phyloP scores from a whole-genome alignment of 2,797 vertebrate genomes.

The Sebastes oblongus region DNA sequence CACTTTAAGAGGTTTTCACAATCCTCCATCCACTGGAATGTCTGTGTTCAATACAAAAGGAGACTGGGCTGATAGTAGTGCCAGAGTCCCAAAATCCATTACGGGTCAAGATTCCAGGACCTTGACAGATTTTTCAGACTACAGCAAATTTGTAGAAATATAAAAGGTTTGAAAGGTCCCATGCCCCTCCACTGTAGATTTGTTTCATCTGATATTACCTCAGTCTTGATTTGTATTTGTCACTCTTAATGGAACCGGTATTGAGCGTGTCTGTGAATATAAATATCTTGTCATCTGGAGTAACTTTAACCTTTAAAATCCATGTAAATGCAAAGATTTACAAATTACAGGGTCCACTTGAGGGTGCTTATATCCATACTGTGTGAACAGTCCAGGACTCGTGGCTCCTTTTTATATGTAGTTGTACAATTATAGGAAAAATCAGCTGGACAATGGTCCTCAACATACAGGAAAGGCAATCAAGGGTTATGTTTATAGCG shows the following conservation, averaged over 20 bases:
- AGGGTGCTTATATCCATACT: not conserved
- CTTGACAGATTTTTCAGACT: not conserved
- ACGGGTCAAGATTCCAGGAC: not conserved
- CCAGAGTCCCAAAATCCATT: not conserved
- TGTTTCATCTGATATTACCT: not conserved
- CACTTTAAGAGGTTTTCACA: not conserved
- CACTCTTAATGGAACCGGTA: not conserved
- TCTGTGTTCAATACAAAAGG: not conserved
- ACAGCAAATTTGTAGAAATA: not conserved
- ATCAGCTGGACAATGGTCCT: not conserved
- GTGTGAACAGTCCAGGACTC: not conserved
- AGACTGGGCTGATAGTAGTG: not conserved
- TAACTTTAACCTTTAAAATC: not conserved
- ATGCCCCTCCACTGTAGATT: not conserved
- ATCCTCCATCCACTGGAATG: not conserved
- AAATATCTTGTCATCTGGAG: not conserved
- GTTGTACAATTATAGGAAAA: not conserved
- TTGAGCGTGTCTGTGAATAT: not conserved
- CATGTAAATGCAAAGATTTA: not conserved
- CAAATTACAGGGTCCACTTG: not conserved
- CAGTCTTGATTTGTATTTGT: not conserved
- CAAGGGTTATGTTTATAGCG: not conserved
- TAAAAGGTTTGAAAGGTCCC: not conserved
- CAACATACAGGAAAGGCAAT: not conserved
- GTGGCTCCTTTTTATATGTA: not conserved